Percentiles rank a stretch among this genome's conserved stretches.
These are phyloP conservation scores for Phengaris arion DNA, from an alignment of 2,888 invertebrate species.

Conservation along the genomic window DNA sequence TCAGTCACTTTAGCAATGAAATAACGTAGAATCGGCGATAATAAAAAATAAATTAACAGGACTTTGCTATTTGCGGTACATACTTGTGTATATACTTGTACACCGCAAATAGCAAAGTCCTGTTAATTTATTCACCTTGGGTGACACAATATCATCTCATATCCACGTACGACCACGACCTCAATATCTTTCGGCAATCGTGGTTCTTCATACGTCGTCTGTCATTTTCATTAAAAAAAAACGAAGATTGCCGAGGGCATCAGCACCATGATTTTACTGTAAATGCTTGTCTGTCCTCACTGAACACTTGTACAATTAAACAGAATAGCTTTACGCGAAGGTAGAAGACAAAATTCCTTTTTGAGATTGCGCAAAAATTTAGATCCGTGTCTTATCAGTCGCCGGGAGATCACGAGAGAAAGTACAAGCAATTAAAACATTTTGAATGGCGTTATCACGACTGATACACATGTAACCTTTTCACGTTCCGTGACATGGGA, in stretches of 20 bases:
- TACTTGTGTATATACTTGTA: no score
- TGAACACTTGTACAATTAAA: not conserved
- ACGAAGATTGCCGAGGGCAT: no score
- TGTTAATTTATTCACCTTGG: no score
- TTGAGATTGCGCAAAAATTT: conserved; percentile 19
- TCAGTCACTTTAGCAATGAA: not conserved
- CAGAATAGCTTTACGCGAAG: not conserved
- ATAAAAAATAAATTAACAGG: not conserved
- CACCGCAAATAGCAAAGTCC: no score
- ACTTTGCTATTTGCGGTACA: not conserved
- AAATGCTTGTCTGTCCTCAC: not conserved
- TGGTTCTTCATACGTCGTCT: no score
- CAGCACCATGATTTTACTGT: no score
- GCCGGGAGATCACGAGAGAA: conserved; percentile 20
- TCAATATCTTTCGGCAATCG: no score
- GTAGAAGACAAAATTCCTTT: not conserved
- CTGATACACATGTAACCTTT: conserved; percentile 26
- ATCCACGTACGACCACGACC: no score
- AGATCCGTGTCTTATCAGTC: not conserved
- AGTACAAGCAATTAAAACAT: conserved; percentile 27
- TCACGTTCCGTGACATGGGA: conserved; percentile 18
- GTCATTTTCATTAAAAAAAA: no score
- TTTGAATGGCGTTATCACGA: conserved; percentile 8
- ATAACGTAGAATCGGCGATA: not conserved
- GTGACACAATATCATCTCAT: not conserved